Conservation (phyloP, 2,888 invertebrate species). For the Leucania comma region DNA sequence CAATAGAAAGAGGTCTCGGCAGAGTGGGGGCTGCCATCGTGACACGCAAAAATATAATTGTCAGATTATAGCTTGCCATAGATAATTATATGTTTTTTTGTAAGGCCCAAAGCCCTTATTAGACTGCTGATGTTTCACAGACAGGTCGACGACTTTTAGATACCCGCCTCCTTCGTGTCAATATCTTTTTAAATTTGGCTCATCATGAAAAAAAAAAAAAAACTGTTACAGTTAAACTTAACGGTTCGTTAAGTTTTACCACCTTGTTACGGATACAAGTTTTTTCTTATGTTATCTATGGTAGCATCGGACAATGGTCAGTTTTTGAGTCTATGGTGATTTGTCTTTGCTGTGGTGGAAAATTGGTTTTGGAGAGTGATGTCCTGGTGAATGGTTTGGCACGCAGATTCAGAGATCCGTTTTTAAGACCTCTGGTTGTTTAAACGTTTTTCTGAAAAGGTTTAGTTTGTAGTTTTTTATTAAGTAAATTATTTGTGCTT, state of each 20-base stretch:
- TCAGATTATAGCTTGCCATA: neutral
- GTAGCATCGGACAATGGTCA: constrained; percentile 55
- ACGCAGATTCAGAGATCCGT: neutral
- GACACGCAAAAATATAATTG: neutral
- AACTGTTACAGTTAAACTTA: constrained; percentile 49
- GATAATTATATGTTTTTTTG: constrained; percentile 25
- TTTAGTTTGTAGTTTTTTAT: no score
- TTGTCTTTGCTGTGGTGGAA: constrained; percentile 30
- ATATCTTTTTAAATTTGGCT: constrained; percentile 29
- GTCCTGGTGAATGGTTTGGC: neutral
- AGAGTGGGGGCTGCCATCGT: no score
- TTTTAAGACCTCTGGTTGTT: no score
- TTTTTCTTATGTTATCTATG: constrained; percentile 47
- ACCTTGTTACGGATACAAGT: constrained; percentile 52
- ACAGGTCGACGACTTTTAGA: constrained; percentile 24
- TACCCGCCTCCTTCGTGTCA: constrained; percentile 34
- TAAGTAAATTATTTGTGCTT: no score
- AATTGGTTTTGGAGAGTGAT: constrained; percentile 10
- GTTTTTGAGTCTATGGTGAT: constrained; percentile 26
- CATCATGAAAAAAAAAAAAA: constrained; percentile 35
- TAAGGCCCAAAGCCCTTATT: constrained; percentile 22
- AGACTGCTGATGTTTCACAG: neutral
- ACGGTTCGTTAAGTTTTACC: constrained; percentile 60
- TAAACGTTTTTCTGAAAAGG: no score
- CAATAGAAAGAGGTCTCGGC: no score